phyloP scores from a whole-genome alignment of 2,888 invertebrate genomes.

The Chrysolina oricalcia region DNA sequence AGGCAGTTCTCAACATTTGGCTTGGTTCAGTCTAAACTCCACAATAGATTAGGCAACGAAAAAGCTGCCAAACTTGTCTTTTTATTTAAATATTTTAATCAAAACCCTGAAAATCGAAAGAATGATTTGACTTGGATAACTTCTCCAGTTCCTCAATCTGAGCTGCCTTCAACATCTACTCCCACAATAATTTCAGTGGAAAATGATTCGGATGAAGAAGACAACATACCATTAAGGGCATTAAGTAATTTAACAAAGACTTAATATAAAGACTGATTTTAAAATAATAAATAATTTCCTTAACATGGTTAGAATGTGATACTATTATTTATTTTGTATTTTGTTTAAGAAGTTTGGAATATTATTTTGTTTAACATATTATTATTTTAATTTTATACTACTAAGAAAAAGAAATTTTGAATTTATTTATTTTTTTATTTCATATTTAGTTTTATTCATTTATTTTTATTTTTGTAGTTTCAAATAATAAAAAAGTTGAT shows the following conservation, averaged over 20 bases:
- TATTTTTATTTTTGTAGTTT: conserved; percentile 1
- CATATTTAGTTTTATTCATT: conserved; percentile 14
- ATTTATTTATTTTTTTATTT: conserved; percentile 30
- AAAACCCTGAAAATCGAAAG: conserved; percentile 27
- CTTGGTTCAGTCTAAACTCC: conserved; percentile 30
- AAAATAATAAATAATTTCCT: conserved; percentile 28
- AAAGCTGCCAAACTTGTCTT: conserved; percentile 24
- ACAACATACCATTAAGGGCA: conserved; percentile 23
- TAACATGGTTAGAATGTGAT: conserved; percentile 12
- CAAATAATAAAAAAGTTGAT: conserved; percentile 12
- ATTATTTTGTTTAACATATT: conserved; percentile 12
- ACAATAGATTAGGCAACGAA: conserved; percentile 27
- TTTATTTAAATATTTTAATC: conserved; percentile 25
- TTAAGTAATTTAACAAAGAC: conserved; percentile 27
- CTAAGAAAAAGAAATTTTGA: conserved; percentile 30
- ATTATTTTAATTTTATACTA: conserved; percentile 30
- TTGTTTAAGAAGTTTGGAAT: background rate
- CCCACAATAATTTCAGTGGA: conserved; percentile 28
- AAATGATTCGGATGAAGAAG: conserved; percentile 28
- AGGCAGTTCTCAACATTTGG: conserved; percentile 27
- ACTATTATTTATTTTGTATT: conserved; percentile 18
- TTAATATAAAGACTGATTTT: conserved; percentile 27
- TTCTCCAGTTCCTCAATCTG: conserved; percentile 28
- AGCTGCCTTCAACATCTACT: conserved; percentile 30
- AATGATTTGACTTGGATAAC: conserved; percentile 24